Percentiles rank a stretch among this genome's conserved stretches.
Evolutionary conservation across 2,797 vertebrate species (phyloP).

Genomic region (Gadopsis marmoratus): DNA sequence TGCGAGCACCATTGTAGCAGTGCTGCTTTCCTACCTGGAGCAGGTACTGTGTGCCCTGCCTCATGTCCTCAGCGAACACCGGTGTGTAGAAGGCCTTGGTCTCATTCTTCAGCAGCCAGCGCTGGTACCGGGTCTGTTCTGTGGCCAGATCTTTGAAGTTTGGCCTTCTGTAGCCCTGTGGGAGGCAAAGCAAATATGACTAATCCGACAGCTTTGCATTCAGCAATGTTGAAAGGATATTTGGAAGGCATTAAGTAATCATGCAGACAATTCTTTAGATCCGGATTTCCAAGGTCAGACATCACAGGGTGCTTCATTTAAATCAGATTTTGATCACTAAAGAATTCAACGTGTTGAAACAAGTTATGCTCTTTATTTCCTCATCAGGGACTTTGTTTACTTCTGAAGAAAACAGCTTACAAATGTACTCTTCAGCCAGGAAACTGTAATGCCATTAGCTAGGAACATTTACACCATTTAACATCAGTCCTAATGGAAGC

Average conservation of each 20-base stretch:
- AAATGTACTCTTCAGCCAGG: slow-evolving; percentile 42
- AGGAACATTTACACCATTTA: slow-evolving; percentile 51
- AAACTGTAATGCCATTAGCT: slow-evolving; percentile 52
- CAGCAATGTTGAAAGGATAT: background rate
- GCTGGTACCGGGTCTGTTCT: slow-evolving; percentile 92
- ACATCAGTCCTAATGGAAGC: slow-evolving; percentile 50
- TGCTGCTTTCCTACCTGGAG: slow-evolving; percentile 89
- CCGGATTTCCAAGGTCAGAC: background rate
- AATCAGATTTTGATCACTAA: background rate
- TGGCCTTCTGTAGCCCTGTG: slow-evolving; percentile 92
- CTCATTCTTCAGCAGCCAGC: slow-evolving; percentile 96
- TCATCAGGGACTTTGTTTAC: slow-evolving; percentile 35
- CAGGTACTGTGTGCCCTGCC: slow-evolving; percentile 93
- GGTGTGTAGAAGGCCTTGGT: slow-evolving; percentile 97
- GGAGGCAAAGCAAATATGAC: background rate
- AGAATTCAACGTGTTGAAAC: background rate
- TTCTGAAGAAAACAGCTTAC: slow-evolving; percentile 28
- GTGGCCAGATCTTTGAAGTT: slow-evolving; percentile 94
- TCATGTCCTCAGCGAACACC: slow-evolving; percentile 94
- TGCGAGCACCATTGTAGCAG: background rate
- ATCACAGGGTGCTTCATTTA: background rate
- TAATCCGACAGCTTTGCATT: background rate
- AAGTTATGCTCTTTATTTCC: slow-evolving; percentile 9
- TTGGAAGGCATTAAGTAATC: background rate
- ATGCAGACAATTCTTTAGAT: background rate